Conservation (phyloP, 2,113 vertebrate species). For the Noctilio leporinus region DNA sequence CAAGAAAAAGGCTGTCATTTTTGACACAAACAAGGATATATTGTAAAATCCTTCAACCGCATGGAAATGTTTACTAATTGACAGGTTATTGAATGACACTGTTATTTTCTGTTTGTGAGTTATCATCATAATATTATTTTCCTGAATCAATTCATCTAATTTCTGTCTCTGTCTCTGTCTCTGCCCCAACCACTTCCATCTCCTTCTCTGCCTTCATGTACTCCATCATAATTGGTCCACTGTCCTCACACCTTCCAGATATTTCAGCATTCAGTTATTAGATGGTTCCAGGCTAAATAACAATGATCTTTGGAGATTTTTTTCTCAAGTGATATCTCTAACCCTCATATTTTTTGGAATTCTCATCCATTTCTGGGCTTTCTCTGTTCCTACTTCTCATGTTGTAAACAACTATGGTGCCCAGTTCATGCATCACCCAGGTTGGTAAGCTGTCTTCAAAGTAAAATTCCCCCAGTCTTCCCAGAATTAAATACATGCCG, state of each 20-base stretch:
- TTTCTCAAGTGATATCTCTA: not conserved
- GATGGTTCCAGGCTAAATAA: not conserved
- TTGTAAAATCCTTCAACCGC: conserved; percentile 12
- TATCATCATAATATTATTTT: not conserved
- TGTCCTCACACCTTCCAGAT: not conserved
- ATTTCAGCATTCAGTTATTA: not conserved
- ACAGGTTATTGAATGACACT: not conserved
- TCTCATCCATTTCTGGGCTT: not conserved
- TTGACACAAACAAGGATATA: not conserved
- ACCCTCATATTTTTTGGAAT: not conserved
- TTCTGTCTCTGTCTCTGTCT: not conserved
- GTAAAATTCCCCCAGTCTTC: not conserved
- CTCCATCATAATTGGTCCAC: not conserved
- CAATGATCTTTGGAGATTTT: not conserved
- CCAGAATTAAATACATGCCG: not conserved
- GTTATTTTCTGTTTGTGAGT: not conserved
- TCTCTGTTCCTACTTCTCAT: not conserved
- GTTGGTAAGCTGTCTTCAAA: not conserved
- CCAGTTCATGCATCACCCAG: not conserved
- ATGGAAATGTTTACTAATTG: not conserved
- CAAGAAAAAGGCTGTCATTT: not conserved
- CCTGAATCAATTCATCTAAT: not conserved
- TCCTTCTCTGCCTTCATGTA: not conserved
- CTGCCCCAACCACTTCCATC: too few species aligned
- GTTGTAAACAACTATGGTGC: not conserved